A percentile compares a stretch with the other conserved stretches of the same genome.
Evolutionary conservation across 64 coral and sea anemone species (phyloP).

Genomic region (Dendronephthya gigantea): DNA sequence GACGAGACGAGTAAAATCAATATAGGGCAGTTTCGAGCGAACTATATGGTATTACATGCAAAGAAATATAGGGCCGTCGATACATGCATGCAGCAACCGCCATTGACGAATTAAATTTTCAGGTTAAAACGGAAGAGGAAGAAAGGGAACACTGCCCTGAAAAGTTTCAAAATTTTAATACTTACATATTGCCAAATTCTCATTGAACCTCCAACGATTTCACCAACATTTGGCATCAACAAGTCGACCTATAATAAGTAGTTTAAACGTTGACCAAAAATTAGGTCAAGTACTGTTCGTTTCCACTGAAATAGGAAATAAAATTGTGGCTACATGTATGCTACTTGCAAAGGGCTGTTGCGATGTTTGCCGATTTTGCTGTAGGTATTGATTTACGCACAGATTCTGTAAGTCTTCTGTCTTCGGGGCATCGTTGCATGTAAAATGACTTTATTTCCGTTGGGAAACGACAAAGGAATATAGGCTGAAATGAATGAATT

Average conservation of each 20-base stretch:
- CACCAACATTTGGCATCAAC: conserved; percentile 91
- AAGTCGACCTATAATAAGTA: conserved; percentile 59
- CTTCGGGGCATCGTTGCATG: conserved; percentile 88
- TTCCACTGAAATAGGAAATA: background rate
- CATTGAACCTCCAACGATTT: conserved; percentile 97
- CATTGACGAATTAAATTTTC: too few relatives aligned
- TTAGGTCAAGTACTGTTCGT: background rate
- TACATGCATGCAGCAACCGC: too few relatives aligned
- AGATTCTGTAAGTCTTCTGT: conserved; percentile 83
- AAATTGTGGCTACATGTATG: background rate
- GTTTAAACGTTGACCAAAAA: too few relatives aligned
- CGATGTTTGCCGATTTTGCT: too few relatives aligned
- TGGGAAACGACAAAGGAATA: conserved; percentile 79
- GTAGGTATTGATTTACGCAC: conserved; percentile 33
- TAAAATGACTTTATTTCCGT: conserved; percentile 94
- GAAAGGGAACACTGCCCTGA: too few relatives aligned
- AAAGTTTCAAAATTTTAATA: conserved; percentile 33
- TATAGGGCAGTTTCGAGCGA: too few relatives aligned
- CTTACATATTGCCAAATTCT: conserved; percentile 97
- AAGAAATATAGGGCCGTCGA: too few relatives aligned
- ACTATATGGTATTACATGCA: too few relatives aligned
- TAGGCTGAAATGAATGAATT: conserved; percentile 41
- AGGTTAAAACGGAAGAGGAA: too few relatives aligned
- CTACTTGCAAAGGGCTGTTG: background rate
- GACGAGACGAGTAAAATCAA: too few relatives aligned